Base-by-base conservation (phyloP, 2,797 vertebrate genomes). In the Syngnathus acus region DNA sequence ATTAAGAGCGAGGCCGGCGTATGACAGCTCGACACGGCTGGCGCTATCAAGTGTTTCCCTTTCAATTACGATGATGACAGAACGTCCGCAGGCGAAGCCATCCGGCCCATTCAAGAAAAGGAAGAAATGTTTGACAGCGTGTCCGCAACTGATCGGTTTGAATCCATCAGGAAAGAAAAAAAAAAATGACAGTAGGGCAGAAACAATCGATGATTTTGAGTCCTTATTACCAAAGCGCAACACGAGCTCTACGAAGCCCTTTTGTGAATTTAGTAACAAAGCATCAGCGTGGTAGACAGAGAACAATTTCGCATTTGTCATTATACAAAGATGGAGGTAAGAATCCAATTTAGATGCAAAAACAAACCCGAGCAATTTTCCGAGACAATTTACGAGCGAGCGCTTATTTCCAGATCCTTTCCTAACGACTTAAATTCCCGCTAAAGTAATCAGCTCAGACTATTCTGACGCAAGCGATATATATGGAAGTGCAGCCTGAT, bases 11-110 rank as follows among this genome's bases (percentile, higher is more conserved):
- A 78, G 78, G 73, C 70, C 53, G 72, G 67, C 23, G 40, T 65
- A 61, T 78, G 84, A 81, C 84, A 83, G 79, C 69, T 74, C 55
- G 68, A 85, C 88, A 78, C 66, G 68, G 58, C 69, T 77, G 72
- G 55, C 74, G 69, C 68, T 4, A 81, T 85, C 78, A 81, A 78
- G 65, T 45, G 68, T 83, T 79, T 88, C 79, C 77, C 74, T 80
- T 84, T 86, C 85, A 85, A 84, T 87, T 87, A 85, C 47, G 9
- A 40, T 53, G 75, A 83, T 72, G 81, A 82, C 78, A 81, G 73
- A 72, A 63, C 63, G 63, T 72, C 68, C 54, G 45, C 76, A 72
- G 77, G 75, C 72, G 32, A 32, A 79, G 81, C 81, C 69, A 62
- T 21, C 40, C 0, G 43, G 77, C 74, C 9, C 75, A 60, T 72